Percentiles rank a stretch among this genome's conserved stretches.
These are phyloP conservation scores for Muscicapa adusta DNA, from an alignment of 2,113 vertebrate genomes.

Conservation along the genomic window DNA sequence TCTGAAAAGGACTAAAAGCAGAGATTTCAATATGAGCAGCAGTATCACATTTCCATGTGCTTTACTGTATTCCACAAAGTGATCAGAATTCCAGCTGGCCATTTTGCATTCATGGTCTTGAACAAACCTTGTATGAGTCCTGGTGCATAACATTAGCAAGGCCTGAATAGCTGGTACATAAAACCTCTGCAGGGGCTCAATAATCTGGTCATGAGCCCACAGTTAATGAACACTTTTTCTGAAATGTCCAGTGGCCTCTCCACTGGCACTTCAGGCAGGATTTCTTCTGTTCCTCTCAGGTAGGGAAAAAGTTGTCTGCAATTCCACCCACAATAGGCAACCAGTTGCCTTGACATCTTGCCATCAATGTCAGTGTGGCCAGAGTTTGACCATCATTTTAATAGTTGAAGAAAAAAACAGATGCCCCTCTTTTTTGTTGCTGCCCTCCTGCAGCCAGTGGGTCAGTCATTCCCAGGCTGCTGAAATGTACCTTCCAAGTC, in stretches of 20 bases:
- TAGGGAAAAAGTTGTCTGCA: neutral
- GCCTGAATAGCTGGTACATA: neutral
- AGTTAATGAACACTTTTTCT: neutral
- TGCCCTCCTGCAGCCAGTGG: neutral
- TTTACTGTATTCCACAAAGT: neutral
- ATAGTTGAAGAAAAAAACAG: neutral
- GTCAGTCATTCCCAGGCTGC: neutral
- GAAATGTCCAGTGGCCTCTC: neutral
- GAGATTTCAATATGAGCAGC: neutral
- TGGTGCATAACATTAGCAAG: neutral
- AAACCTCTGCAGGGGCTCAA: neutral
- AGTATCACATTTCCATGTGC: neutral
- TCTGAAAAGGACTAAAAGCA: neutral
- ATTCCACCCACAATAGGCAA: neutral
- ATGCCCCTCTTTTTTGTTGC: neutral
- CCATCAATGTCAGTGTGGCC: rapidly evolving
- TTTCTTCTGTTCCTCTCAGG: neutral
- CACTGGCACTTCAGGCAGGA: neutral
- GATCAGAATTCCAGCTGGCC: neutral
- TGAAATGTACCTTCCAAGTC: neutral
- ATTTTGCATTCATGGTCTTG: neutral
- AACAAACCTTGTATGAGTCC: neutral
- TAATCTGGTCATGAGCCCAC: neutral
- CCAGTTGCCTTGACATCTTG: neutral
- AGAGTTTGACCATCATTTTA: neutral